A percentile compares a stretch with the other conserved stretches of the same genome.
These are phyloP conservation scores for Aplysina aerophoba DNA, from an alignment of 37 sponge, comb jelly and placozoan genomes.

Conservation along the genomic window DNA sequence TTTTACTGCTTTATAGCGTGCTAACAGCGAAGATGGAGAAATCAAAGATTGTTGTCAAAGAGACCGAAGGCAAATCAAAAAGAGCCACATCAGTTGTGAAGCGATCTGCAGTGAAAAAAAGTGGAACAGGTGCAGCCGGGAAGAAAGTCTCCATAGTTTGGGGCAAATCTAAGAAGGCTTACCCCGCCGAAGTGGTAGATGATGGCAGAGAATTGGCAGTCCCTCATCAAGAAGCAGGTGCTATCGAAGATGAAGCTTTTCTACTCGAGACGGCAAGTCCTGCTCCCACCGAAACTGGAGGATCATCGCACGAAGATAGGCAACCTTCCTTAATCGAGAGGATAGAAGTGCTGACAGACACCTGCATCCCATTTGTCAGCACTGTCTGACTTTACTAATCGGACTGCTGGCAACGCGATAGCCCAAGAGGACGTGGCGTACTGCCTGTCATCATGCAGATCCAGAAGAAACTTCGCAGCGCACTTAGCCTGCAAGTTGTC, in stretches of 20 bases:
- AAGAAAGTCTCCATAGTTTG: not conserved
- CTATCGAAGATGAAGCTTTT: not conserved
- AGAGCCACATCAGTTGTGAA: not conserved
- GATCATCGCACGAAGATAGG: not conserved
- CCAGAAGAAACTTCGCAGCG: no score
- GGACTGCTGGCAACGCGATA: no score
- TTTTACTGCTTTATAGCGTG: no score
- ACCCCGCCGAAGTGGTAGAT: not conserved
- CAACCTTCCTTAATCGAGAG: not conserved
- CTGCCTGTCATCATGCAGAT: no score
- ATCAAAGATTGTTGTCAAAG: not conserved
- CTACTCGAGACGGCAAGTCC: not conserved
- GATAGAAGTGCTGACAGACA: not conserved
- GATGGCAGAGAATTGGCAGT: not conserved
- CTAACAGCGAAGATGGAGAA: no score
- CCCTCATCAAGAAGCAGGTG: not conserved
- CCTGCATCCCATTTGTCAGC: no score
- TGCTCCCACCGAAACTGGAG: not conserved
- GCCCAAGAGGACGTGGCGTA: no score
- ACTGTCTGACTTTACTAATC: no score
- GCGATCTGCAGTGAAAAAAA: not conserved
- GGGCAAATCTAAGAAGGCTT: not conserved
- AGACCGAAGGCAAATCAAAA: not conserved
- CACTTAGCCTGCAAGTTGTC: no score
- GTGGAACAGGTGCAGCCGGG: not conserved